Evolutionary conservation across 2,113 vertebrate genomes (phyloP).

Genomic region (Coptodon bakossiorum): DNA sequence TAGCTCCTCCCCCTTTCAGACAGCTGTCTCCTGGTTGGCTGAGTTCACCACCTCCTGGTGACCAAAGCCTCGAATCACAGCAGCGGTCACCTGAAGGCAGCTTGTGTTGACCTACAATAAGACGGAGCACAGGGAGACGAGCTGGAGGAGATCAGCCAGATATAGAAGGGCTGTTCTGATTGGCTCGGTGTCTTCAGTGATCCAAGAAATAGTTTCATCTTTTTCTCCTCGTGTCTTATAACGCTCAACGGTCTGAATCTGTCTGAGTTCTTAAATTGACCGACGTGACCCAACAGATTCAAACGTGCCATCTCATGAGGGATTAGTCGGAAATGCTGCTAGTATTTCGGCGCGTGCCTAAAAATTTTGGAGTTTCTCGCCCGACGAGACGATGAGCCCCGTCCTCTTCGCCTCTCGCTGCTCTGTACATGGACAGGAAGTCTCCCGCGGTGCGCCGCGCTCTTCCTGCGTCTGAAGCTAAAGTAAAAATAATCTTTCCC

Average conservation of each 20-base stretch:
- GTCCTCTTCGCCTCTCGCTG: not conserved
- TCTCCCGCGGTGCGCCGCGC: not conserved
- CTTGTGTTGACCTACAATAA: not conserved
- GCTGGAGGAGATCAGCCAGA: not conserved
- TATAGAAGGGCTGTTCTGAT: not conserved
- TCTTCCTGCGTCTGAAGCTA: not conserved
- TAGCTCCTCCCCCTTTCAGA: not conserved
- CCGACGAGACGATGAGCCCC: fast-evolving
- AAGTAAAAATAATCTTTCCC: not conserved
- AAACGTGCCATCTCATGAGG: not conserved
- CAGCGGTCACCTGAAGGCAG: not conserved
- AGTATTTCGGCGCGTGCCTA: no score
- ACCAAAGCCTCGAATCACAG: not conserved
- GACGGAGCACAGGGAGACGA: not conserved
- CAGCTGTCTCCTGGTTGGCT: not conserved
- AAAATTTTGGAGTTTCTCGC: not conserved
- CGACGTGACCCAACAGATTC: not conserved
- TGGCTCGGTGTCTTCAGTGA: not conserved
- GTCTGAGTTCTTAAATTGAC: not conserved
- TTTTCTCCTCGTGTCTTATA: fast-evolving
- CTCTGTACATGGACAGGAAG: not conserved
- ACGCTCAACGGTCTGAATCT: not conserved
- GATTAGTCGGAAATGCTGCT: not conserved
- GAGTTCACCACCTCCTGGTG: not conserved
- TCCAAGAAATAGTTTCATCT: not conserved